These are phyloP conservation scores for Hartigia nigra DNA, from an alignment of 2,888 invertebrate species.

Conservation along the genomic window DNA sequence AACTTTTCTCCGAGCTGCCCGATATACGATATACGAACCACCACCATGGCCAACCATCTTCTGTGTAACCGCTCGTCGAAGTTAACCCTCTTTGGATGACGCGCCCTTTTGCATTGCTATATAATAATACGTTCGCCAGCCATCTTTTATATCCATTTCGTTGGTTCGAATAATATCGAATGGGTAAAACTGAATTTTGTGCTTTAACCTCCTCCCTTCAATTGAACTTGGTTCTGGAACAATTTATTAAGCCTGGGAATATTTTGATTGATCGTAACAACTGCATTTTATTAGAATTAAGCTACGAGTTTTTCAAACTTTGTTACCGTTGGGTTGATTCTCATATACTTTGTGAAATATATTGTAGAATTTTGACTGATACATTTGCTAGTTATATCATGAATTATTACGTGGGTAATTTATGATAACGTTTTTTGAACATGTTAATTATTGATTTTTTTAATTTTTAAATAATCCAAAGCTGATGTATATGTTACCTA, in stretches of 20 bases:
- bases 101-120: neutral
- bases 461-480: neutral
- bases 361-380: too few relatives aligned
- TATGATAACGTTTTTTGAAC: neutral
- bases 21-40: constrained; percentile 19
- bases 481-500: neutral
- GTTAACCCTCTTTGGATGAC: neutral
- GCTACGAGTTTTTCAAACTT: neutral
- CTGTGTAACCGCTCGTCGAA: neutral
- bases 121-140: neutral
- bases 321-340: neutral
- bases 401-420: neutral
- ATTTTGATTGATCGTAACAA: neutral
- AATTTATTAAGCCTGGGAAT: neutral
- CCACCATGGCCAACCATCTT: neutral
- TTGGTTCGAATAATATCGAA: neutral
- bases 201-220: neutral
- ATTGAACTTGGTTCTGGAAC: neutral
- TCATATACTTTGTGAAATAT: neutral
- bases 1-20: constrained; percentile 26
- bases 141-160: neutral
- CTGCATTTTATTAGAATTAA: neutral
- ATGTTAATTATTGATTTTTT: neutral
- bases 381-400: neutral
- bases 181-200: too few relatives aligned